Conservation (phyloP, 2,113 vertebrate species). For the Gallinago jamesoni region DNA sequence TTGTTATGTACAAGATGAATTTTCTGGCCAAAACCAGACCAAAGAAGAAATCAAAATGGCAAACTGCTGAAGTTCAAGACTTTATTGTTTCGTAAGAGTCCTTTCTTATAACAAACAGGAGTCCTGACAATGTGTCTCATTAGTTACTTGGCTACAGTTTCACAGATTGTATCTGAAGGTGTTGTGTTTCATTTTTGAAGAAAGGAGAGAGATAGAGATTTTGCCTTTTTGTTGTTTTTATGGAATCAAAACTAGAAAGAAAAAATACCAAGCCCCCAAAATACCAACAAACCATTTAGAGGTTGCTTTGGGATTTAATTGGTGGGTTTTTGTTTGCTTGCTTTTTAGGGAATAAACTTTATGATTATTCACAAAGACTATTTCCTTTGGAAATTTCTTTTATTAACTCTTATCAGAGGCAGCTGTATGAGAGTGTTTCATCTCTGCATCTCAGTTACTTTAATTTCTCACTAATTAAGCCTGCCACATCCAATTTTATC, state of each 20-base stretch:
- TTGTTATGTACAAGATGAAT: background rate
- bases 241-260: background rate
- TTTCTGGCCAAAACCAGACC: background rate
- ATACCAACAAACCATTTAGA: background rate
- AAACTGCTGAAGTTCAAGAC: background rate
- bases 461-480: background rate
- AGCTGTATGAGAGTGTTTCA: background rate
- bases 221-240: background rate
- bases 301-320: background rate
- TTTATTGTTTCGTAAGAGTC: background rate
- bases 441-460: background rate
- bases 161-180: background rate
- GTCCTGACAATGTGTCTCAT: background rate
- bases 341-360: background rate
- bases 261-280: too few species aligned
- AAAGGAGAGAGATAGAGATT: background rate
- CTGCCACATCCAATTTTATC: background rate
- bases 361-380: background rate
- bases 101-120: background rate
- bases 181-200: background rate
- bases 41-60: background rate
- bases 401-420: background rate
- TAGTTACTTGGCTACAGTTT: background rate
- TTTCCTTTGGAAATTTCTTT: background rate
- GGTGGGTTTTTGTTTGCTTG: rapidly evolving